phyloP scores from a whole-genome alignment of 2,797 vertebrate genomes.

The Eptatretus atami region DNA sequence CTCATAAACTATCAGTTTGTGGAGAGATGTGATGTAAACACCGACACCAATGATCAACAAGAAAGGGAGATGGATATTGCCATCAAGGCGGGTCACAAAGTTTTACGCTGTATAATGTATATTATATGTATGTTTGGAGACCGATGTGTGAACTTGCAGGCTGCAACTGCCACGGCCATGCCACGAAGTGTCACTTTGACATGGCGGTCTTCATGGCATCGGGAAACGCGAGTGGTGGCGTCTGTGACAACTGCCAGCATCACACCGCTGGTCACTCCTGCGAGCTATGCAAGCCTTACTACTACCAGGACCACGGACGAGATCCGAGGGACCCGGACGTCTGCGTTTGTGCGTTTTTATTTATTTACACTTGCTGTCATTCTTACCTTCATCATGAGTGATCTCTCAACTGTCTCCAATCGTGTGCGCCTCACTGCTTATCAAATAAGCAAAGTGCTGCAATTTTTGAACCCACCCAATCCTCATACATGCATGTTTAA shows the following conservation, averaged over 20 bases:
- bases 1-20: no score
- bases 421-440: no score
- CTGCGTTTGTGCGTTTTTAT: conserved; percentile 23
- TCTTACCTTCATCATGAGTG: no score
- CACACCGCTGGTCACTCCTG: conserved; percentile 29
- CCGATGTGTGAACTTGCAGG: conserved; percentile 12
- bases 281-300: conserved; percentile 26
- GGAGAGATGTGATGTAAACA: no score
- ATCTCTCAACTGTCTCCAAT: no score
- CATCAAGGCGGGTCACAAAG: background rate
- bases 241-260: conserved; percentile 20
- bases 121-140: background rate
- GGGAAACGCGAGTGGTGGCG: conserved; percentile 6
- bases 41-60: no score
- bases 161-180: conserved; percentile 29
- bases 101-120: background rate
- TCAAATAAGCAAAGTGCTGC: no score
- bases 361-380: no score
- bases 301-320: conserved; percentile 18
- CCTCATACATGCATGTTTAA: no score
- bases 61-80: background rate
- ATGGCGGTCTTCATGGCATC: conserved; percentile 7
- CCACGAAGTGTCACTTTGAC: conserved; percentile 9
- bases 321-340: conserved; percentile 22
- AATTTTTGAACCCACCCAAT: no score